Percentiles rank a stretch among this genome's conserved stretches.
These are phyloP conservation scores for Eudyptes chrysolophus DNA, from an alignment of 2,113 vertebrate species.

Conservation along the genomic window DNA sequence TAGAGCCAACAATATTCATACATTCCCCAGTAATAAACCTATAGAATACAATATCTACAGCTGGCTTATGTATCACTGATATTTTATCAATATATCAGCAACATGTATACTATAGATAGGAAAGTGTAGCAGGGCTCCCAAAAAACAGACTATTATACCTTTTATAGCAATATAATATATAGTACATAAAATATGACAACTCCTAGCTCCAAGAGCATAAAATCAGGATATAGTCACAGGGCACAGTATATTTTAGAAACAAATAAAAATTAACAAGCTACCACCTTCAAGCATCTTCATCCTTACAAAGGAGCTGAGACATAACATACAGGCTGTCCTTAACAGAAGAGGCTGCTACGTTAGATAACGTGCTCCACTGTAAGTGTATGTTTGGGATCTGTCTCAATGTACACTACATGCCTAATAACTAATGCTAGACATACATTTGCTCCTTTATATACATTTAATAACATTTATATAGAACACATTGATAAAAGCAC, in stretches of 20 bases:
- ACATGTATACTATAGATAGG: background rate
- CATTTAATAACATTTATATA: background rate
- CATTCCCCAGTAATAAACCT: background rate
- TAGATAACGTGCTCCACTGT: background rate
- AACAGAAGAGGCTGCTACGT: background rate
- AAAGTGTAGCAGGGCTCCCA: background rate
- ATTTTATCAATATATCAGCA: background rate
- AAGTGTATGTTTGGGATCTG: background rate
- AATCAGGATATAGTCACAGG: background rate
- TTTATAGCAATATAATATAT: background rate
- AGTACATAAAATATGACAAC: background rate
- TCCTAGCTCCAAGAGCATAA: background rate
- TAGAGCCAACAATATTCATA: background rate
- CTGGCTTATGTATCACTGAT: background rate
- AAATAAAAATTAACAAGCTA: background rate
- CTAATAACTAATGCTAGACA: background rate
- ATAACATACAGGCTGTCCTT: background rate
- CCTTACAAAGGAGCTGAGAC: background rate
- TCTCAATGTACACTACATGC: background rate
- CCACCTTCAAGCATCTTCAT: background rate
- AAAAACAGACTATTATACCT: background rate
- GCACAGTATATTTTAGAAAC: background rate
- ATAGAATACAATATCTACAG: background rate
- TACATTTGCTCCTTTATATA: background rate
- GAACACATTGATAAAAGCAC: background rate